Evolutionary conservation across 2,888 invertebrate species (phyloP).

Genomic region (Carterocephalus palaemon): DNA sequence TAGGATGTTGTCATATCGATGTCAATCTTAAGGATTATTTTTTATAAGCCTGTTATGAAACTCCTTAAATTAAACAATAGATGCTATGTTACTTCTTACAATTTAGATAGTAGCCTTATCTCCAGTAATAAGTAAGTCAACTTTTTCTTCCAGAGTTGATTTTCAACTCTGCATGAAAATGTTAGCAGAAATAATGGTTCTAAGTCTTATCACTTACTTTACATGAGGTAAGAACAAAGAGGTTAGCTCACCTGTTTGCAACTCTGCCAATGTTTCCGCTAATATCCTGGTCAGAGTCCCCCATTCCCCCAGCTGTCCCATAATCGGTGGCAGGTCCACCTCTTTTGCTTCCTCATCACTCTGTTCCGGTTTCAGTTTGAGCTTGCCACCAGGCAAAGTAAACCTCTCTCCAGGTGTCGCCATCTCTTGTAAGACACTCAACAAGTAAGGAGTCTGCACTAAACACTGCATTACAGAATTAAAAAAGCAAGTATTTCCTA

Average conservation of each 20-base stretch:
- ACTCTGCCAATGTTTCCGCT: slow-evolving; percentile 83
- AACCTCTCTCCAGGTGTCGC: slow-evolving; percentile 84
- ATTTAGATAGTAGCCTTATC: no score
- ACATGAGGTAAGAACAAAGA: no score
- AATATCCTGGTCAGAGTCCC: slow-evolving; percentile 82
- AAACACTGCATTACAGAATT: slow-evolving; percentile 97
- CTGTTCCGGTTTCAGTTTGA: slow-evolving; percentile 67
- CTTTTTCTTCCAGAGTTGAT: no score
- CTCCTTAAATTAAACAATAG: no score
- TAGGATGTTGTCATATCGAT: no score
- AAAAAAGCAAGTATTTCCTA: slow-evolving; percentile 98
- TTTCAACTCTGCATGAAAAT: no score
- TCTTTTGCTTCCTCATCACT: slow-evolving; percentile 69
- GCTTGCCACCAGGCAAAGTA: slow-evolving; percentile 84
- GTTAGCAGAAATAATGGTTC: no score
- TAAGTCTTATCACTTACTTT: no score
- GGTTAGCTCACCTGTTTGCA: slow-evolving; percentile 81
- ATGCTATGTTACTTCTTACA: no score
- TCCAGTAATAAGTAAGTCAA: no score
- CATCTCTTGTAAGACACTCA: slow-evolving; percentile 84
- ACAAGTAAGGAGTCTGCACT: slow-evolving; percentile 89
- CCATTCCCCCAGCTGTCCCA: slow-evolving; percentile 84
- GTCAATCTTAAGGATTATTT: no score
- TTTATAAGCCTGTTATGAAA: no score
- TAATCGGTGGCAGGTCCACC: slow-evolving; percentile 80